A percentile compares a stretch with the other conserved stretches of the same genome.
Conservation (phyloP, 1,140 invertebrate species). For the Tetragnatha versicolor region DNA sequence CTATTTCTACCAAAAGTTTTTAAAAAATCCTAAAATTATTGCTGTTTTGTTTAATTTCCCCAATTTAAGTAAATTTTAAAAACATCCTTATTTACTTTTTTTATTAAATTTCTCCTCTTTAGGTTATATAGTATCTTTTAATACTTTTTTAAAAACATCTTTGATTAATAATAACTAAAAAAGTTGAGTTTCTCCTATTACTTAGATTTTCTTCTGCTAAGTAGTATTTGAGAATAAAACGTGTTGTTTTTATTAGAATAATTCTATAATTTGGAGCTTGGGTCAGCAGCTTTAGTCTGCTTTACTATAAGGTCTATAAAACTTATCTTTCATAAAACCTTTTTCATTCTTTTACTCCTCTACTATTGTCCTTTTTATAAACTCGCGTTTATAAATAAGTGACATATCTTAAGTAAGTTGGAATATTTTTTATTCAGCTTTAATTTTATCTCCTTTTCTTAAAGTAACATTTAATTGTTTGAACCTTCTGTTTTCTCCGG, state of each 20-base stretch:
- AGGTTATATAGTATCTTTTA: neutral
- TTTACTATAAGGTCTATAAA: slow-evolving; percentile 38
- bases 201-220: slow-evolving; percentile 20
- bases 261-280: slow-evolving; percentile 20
- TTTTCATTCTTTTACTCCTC: neutral
- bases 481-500: too few relatives aligned
- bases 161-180: neutral
- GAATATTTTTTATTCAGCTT: too few relatives aligned
- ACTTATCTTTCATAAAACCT: neutral
- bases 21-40: neutral
- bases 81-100: neutral
- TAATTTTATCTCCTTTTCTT: too few relatives aligned
- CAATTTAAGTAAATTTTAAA: neutral
- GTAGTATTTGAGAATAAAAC: slow-evolving; percentile 32
- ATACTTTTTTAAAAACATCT: neutral
- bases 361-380: too few relatives aligned
- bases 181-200: slow-evolving; percentile 14
- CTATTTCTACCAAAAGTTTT: too few relatives aligned
- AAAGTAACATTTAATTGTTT: too few relatives aligned
- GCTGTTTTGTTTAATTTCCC: neutral
- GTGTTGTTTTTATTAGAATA: too few relatives aligned
- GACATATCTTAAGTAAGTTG: too few relatives aligned
- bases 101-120: neutral
- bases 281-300: slow-evolving; percentile 30
- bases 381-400: too few relatives aligned